Percentiles rank a stretch among this genome's conserved stretches.
Evolutionary conservation across 2,797 vertebrate genomes (phyloP).

Genomic region (Rhinatrema bivittatum): DNA sequence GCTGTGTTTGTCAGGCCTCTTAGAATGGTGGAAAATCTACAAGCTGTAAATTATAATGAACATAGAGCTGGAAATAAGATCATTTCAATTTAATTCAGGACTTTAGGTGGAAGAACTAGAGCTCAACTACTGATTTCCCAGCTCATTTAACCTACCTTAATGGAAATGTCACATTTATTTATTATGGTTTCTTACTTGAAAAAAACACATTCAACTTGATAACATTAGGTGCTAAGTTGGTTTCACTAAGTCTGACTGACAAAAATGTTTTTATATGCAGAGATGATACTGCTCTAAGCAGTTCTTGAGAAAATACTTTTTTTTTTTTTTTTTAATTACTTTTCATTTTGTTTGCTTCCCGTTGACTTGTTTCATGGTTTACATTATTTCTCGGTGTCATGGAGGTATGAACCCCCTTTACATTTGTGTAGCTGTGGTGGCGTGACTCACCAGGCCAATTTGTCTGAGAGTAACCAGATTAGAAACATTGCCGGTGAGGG

Average conservation of each 20-base stretch:
- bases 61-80: constrained; percentile 30
- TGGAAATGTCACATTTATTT: no score
- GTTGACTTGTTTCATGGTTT: constrained; percentile 50
- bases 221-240: neutral
- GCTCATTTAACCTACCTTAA: no score
- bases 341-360: constrained; percentile 51
- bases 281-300: constrained; percentile 27
- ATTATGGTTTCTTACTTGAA: constrained; percentile 19
- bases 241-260: no score
- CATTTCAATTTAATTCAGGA: no score
- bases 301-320: constrained; percentile 22
- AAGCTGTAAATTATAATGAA: neutral
- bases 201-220: neutral
- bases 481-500: no score
- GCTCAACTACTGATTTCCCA: no score
- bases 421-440: constrained; percentile 33
- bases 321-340: constrained; percentile 16
- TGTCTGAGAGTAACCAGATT: constrained; percentile 22
- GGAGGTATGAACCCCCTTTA: constrained; percentile 60
- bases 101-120: no score
- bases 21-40: neutral
- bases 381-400: constrained; percentile 39
- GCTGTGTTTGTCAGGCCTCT: neutral
- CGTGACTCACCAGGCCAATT: constrained; percentile 56
- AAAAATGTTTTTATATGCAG: constrained; percentile 38